Evolutionary conservation across 2,888 invertebrate genomes (phyloP).

Genomic region (Leucozona laternaria): DNA sequence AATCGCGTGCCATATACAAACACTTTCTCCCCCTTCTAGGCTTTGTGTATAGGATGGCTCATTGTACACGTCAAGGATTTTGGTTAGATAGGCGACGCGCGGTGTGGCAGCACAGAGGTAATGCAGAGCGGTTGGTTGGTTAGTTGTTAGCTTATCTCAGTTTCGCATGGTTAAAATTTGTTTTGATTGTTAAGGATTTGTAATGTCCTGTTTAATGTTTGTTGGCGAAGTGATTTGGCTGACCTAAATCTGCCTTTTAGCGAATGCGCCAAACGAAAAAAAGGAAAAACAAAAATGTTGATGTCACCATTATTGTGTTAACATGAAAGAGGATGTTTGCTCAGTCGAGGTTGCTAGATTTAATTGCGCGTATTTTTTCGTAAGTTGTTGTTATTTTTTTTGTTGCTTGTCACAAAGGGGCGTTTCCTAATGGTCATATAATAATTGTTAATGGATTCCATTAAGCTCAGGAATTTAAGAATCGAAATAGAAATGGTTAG

Average conservation of each 20-base stretch:
- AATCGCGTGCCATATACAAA: slow-evolving; percentile 70
- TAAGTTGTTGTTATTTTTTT: not conserved
- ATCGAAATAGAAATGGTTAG: not conserved
- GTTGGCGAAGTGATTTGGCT: slow-evolving; percentile 36
- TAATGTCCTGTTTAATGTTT: slow-evolving; percentile 42
- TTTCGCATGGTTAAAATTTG: slow-evolving; percentile 43
- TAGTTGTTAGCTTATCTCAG: slow-evolving; percentile 29
- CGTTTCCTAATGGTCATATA: not conserved
- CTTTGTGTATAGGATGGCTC: slow-evolving; percentile 6
- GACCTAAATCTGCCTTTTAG: slow-evolving; percentile 60
- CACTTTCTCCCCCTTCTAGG: not conserved
- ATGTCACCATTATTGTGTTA: slow-evolving; percentile 57
- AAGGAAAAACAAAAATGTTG: not conserved
- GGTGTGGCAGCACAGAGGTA: not conserved
- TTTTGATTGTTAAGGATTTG: slow-evolving; percentile 48
- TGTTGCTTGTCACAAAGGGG: not conserved
- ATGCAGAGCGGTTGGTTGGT: not conserved
- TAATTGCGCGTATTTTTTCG: slow-evolving; percentile 6
- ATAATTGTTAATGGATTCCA: slow-evolving; percentile 1
- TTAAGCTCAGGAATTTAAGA: not conserved
- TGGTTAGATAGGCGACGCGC: not conserved
- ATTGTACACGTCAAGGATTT: slow-evolving; percentile 54
- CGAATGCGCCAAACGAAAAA: slow-evolving; percentile 3
- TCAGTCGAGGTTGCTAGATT: slow-evolving; percentile 23
- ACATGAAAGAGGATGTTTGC: slow-evolving; percentile 44